These are phyloP conservation scores for Omphaloscelis lunosa DNA, from an alignment of 2,888 invertebrate species.

Conservation along the genomic window DNA sequence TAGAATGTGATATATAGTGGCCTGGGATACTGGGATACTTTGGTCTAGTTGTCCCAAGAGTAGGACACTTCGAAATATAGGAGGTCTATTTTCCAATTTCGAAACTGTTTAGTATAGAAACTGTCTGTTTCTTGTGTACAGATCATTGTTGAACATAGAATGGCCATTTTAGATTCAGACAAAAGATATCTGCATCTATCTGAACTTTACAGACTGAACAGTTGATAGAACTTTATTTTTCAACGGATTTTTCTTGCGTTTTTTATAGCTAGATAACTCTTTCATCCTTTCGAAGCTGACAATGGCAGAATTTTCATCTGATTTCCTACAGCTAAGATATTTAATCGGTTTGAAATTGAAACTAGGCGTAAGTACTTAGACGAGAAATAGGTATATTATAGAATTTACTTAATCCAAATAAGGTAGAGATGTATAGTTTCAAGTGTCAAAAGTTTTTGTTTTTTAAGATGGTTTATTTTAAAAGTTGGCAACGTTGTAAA, in stretches of 20 bases:
- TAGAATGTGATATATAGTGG: constrained; percentile 44
- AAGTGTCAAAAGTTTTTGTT: too few relatives aligned
- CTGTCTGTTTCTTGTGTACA: constrained; percentile 7
- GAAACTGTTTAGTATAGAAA: too few relatives aligned
- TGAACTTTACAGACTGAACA: neutral
- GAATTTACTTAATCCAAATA: too few relatives aligned
- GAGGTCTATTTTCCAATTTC: constrained; percentile 13
- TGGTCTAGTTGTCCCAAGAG: constrained; percentile 35
- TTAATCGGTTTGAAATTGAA: neutral
- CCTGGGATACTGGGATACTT: constrained; percentile 21
- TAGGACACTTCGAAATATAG: neutral
- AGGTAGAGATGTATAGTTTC: too few relatives aligned
- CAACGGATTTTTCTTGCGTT: too few relatives aligned
- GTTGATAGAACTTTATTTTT: neutral
- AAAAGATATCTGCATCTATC: neutral
- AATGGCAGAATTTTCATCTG: neutral
- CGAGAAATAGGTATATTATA: too few relatives aligned
- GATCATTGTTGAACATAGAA: constrained; percentile 19
- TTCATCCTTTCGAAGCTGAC: neutral
- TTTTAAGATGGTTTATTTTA: too few relatives aligned
- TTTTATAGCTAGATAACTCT: too few relatives aligned
- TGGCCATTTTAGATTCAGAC: neutral
- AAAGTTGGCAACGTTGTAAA: too few relatives aligned
- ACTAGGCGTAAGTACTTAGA: neutral
- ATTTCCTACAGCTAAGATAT: too few relatives aligned